Evolutionary conservation across 2,797 vertebrate genomes (phyloP).

Genomic region (Chiroxiphia lanceolata): DNA sequence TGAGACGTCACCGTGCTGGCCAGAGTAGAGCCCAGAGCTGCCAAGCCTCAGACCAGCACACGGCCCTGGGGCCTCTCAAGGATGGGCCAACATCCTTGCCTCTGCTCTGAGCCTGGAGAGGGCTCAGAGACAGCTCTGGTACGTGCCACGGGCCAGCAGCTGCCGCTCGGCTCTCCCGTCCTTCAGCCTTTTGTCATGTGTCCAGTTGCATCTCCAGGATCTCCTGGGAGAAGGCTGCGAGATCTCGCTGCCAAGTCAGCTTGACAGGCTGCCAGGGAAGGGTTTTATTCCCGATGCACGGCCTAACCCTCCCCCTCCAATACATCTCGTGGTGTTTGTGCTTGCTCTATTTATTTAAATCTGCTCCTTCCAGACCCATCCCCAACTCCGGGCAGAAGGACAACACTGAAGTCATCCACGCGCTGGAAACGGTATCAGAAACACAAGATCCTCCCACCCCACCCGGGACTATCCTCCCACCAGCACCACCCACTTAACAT

Average conservation of each 20-base stretch:
- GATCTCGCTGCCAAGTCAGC: background rate
- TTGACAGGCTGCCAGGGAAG: background rate
- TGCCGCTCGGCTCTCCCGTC: accelerated
- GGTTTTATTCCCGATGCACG: background rate
- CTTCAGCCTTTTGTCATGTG: background rate
- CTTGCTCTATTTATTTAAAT: constrained; percentile 2
- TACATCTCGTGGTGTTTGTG: background rate
- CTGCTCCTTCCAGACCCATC: constrained; percentile 41
- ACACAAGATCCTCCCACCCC: background rate
- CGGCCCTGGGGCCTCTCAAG: background rate
- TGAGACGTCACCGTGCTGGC: background rate
- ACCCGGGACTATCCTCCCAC: background rate
- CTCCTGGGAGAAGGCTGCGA: background rate
- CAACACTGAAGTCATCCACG: constrained; percentile 28
- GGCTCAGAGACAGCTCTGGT: background rate
- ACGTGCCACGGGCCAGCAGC: background rate
- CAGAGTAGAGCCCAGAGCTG: background rate
- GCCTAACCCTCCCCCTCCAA: background rate
- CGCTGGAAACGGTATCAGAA: background rate
- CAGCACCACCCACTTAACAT: constrained; percentile 10
- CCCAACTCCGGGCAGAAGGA: constrained; percentile 26
- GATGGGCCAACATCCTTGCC: background rate
- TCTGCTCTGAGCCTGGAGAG: background rate
- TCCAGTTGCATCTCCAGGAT: background rate
- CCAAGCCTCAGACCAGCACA: background rate